Percentiles rank a stretch among this genome's conserved stretches.
These are phyloP conservation scores for Argopecten irradians DNA, from an alignment of 1,140 invertebrate genomes.

Conservation along the genomic window DNA sequence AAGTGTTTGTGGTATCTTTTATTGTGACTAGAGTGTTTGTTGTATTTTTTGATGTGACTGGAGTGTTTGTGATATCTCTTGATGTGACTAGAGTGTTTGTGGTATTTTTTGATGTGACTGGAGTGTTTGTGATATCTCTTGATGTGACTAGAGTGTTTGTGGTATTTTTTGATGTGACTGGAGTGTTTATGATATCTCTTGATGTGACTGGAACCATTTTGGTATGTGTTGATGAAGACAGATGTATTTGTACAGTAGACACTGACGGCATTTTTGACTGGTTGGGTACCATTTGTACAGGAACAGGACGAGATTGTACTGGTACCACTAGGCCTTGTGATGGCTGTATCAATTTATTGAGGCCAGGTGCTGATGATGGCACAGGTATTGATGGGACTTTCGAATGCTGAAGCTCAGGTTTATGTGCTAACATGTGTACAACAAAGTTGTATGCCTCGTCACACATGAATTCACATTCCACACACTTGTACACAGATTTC, in stretches of 20 bases:
- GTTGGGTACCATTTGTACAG: background rate
- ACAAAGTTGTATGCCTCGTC: conserved; percentile 67
- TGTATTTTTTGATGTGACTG: background rate
- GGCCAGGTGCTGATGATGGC: conserved; percentile 34
- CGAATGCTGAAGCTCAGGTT: conserved; percentile 44
- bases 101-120: background rate
- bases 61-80: background rate
- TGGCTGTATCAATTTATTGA: background rate
- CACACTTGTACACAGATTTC: conserved; percentile 64
- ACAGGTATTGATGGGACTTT: background rate
- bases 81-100: background rate
- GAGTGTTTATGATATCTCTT: background rate
- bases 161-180: background rate
- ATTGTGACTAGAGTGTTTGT: background rate
- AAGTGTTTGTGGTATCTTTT: background rate
- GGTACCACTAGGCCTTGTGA: background rate
- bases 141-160: background rate
- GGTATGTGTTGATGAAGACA: no score
- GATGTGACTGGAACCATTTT: no score
- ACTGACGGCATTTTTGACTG: background rate
- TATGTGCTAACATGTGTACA: conserved; percentile 69
- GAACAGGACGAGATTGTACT: background rate
- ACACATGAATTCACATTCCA: conserved; percentile 64
- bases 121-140: background rate
- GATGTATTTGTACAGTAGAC: background rate